Percentiles rank a stretch among this genome's conserved stretches.
Evolutionary conservation across 1,140 invertebrate genomes (phyloP).

Genomic region (Panagrolaimus sp.): DNA sequence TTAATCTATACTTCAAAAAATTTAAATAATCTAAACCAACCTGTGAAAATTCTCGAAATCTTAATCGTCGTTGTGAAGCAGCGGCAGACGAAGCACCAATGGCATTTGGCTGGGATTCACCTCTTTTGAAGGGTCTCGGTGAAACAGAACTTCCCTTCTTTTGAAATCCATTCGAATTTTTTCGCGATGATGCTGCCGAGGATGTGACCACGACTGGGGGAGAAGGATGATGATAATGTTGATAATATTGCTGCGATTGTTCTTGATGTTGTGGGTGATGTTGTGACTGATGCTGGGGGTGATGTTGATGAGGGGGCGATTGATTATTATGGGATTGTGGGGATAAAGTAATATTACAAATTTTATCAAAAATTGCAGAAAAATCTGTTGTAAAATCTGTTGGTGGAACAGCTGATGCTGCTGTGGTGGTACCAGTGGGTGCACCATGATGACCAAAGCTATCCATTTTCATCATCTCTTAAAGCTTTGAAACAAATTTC

Average conservation of each 20-base stretch:
- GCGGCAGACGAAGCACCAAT: not conserved
- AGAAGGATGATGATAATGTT: not conserved
- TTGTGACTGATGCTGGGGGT: not conserved
- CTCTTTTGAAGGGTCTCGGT: not conserved
- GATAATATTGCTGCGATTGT: not conserved
- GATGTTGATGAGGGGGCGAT: not conserved
- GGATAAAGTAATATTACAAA: slow-evolving; percentile 6
- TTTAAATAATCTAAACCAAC: too few species aligned
- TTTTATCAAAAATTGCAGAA: slow-evolving; percentile 7
- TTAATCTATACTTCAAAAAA: too few species aligned
- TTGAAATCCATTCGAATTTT: not conserved
- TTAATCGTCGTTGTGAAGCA: not conserved
- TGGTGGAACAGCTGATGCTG: not conserved
- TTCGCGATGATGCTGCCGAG: not conserved
- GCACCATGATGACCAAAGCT: not conserved
- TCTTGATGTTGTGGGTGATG: not conserved
- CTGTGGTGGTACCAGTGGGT: not conserved
- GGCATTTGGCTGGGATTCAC: slow-evolving; percentile 5
- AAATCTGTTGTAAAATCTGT: not conserved
- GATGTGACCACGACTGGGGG: too few species aligned
- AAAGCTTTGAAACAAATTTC: too few species aligned
- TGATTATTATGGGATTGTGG: not conserved
- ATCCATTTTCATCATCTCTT: slow-evolving; percentile 7
- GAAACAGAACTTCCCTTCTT: not conserved
- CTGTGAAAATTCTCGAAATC: slow-evolving; percentile 11